These are phyloP conservation scores for Isoperla grammatica DNA, from an alignment of 2,888 invertebrate species.

Conservation along the genomic window DNA sequence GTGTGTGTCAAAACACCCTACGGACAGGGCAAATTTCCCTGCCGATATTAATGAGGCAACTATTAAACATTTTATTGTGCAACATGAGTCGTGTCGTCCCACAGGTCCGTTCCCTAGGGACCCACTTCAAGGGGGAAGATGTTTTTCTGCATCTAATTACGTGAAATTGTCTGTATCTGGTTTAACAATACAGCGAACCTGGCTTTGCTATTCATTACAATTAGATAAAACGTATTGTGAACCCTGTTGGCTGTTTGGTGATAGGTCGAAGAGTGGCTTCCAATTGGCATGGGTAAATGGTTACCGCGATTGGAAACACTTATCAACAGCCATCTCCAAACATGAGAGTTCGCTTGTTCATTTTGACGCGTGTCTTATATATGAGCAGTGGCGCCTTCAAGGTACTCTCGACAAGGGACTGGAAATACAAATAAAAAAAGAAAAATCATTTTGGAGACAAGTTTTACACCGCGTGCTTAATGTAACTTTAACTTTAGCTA, in stretches of 20 bases:
- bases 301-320: not conserved
- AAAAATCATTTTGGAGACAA: not conserved
- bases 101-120: no score
- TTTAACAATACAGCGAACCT: not conserved
- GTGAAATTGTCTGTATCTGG: no score
- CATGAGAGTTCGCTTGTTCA: not conserved
- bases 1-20: no score
- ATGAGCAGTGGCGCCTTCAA: not conserved
- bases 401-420: not conserved
- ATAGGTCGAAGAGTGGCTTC: not conserved
- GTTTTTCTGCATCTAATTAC: no score
- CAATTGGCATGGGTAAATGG: not conserved
- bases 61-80: no score
- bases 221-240: not conserved
- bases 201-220: not conserved
- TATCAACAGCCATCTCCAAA: not conserved
- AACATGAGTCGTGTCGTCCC: no score
- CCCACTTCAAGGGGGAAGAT: no score
- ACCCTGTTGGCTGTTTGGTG: not conserved
- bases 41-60: no score
- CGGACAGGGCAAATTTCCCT: no score
- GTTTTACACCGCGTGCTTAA: not conserved
- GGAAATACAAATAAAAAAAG: not conserved
- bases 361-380: not conserved
- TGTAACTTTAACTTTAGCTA: not conserved